These are phyloP conservation scores for Microplitis mediator DNA, from an alignment of 1,140 invertebrate genomes.

Conservation along the genomic window DNA sequence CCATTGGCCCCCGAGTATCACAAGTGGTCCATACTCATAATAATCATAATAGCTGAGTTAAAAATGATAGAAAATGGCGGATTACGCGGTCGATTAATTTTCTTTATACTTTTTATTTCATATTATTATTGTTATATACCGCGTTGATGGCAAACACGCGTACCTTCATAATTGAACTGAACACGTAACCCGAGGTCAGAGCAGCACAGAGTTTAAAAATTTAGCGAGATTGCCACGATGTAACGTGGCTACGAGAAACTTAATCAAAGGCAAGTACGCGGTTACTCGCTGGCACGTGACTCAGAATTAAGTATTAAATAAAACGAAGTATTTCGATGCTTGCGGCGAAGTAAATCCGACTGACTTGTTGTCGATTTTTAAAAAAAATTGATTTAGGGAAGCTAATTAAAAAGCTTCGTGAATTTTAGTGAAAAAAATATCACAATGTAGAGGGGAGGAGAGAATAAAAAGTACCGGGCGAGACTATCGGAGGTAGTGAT, in stretches of 20 bases:
- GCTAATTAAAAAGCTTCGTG: slow-evolving; percentile 4
- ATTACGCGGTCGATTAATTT: slow-evolving; percentile 35
- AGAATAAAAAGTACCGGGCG: not conserved
- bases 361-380: not conserved
- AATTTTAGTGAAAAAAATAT: not conserved
- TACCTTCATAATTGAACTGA: slow-evolving; percentile 20
- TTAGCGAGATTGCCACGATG: no score
- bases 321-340: no score
- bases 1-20: no score
- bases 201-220: slow-evolving; percentile 5
- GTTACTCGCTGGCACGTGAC: no score
- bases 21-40: not conserved
- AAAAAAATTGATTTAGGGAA: not conserved
- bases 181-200: slow-evolving; percentile 27
- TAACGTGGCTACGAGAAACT: not conserved
- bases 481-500: not conserved
- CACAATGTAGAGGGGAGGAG: not conserved
- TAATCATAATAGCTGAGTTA: not conserved
- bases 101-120: slow-evolving; percentile 10
- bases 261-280: not conserved
- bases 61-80: slow-evolving; percentile 17
- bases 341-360: no score
- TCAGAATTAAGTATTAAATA: no score
- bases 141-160: not conserved
- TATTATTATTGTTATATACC: slow-evolving; percentile 1